These are phyloP conservation scores for Teleiodes luculella DNA, from an alignment of 2,888 invertebrate species.

Conservation along the genomic window DNA sequence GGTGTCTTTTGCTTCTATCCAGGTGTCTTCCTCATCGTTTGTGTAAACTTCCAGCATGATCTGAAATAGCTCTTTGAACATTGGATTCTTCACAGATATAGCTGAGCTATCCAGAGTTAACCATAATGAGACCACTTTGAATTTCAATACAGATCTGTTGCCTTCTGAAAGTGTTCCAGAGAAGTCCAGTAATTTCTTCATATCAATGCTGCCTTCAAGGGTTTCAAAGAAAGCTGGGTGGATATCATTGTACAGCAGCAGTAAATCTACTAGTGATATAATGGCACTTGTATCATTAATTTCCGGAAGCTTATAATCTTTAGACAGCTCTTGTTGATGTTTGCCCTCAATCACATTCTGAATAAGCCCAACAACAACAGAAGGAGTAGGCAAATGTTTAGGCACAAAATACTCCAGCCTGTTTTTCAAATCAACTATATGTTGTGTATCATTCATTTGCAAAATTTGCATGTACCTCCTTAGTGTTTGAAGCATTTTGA, in stretches of 20 bases:
- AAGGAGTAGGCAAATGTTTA: conserved; percentile 63
- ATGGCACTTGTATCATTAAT: conserved; percentile 51
- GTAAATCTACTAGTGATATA: conserved; percentile 54
- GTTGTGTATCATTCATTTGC: conserved; percentile 48
- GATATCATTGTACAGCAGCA: conserved; percentile 63
- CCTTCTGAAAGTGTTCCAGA: conserved; percentile 46
- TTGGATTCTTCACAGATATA: conserved; percentile 68
- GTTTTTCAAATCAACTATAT: conserved; percentile 51
- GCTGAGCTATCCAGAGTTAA: conserved; percentile 67
- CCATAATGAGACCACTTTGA: conserved; percentile 70
- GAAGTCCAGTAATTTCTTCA: conserved; percentile 61
- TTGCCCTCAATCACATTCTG: conserved; percentile 44
- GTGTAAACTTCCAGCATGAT: conserved; percentile 79
- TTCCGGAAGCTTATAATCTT: conserved; percentile 55
- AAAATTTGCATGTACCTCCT: conserved; percentile 74
- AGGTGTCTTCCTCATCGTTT: conserved; percentile 51
- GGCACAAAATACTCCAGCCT: conserved; percentile 66
- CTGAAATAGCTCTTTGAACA: conserved; percentile 75
- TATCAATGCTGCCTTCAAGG: conserved; percentile 63
- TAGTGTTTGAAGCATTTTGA: conserved; percentile 76
- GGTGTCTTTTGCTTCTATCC: conserved; percentile 74
- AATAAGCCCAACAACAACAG: conserved; percentile 51
- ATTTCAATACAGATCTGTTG: conserved; percentile 55
- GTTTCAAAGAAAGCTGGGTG: conserved; percentile 67
- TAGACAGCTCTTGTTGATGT: conserved; percentile 33